These are phyloP conservation scores for Melipona beecheii DNA, from an alignment of 2,888 invertebrate species.

Conservation along the genomic window DNA sequence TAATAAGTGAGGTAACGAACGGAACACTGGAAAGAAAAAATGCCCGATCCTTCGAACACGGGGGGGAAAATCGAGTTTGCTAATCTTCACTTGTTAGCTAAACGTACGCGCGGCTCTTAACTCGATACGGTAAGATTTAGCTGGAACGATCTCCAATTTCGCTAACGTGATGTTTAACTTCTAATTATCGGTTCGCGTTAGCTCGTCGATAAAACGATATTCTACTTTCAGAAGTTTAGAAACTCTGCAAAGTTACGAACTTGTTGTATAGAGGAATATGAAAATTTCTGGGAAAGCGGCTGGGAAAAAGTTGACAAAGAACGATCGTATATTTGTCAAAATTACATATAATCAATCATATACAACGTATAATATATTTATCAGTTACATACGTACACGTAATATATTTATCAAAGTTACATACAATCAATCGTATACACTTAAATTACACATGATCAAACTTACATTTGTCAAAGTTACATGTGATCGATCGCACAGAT, in stretches of 20 bases:
- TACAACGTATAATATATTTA: no score
- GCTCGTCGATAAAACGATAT: background rate
- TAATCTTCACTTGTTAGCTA: slow-evolving; percentile 11
- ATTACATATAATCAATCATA: no score
- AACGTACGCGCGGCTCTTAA: slow-evolving; percentile 1
- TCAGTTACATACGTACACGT: no score
- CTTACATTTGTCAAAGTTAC: no score
- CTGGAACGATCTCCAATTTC: slow-evolving; percentile 3
- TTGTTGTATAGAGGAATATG: no score
- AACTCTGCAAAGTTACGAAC: background rate
- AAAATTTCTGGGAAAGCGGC: no score
- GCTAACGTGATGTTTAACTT: slow-evolving; percentile 11
- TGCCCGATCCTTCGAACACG: slow-evolving; percentile 11
- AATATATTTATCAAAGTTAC: no score
- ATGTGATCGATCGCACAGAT: no score
- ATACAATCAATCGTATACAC: no score
- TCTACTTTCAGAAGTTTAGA: background rate
- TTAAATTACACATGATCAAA: no score
- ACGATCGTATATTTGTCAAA: no score
- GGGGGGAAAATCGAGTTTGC: background rate
- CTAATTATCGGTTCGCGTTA: background rate
- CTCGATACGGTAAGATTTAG: slow-evolving; percentile 10
- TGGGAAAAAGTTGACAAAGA: no score
- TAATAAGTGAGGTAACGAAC: slow-evolving; percentile 30
- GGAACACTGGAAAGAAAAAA: slow-evolving; percentile 7